These are phyloP conservation scores for Drosophila ochracea DNA, from an alignment of 2,888 invertebrate species.

Conservation along the genomic window DNA sequence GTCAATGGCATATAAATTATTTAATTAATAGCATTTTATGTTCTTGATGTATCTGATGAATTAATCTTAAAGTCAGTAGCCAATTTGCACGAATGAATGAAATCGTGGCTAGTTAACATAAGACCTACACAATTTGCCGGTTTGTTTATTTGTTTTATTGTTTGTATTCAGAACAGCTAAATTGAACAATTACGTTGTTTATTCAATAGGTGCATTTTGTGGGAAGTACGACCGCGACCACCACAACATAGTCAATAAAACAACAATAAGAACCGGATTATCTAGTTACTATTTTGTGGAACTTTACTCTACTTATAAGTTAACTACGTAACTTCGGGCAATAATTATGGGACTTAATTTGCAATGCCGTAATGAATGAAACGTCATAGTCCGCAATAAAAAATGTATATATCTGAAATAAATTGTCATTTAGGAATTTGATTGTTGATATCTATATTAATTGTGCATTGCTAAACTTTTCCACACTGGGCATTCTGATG, in stretches of 20 bases:
- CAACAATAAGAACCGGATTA: conserved; percentile 43
- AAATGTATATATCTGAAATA: conserved; percentile 1
- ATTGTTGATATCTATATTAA: background rate
- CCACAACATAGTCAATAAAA: conserved; percentile 4
- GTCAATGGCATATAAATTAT: conserved; percentile 42
- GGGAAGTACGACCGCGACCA: conserved; percentile 8
- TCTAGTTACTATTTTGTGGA: conserved; percentile 23
- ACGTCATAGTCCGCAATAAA: background rate
- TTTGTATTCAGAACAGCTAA: conserved; percentile 14
- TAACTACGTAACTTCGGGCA: conserved; percentile 3
- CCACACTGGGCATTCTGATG: background rate
- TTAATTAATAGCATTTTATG: conserved; percentile 25
- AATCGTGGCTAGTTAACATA: conserved; percentile 42
- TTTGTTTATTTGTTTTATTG: conserved; percentile 17
- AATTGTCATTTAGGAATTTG: conserved; percentile 15
- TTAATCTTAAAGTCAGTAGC: conserved; percentile 25
- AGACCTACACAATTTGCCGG: conserved; percentile 39
- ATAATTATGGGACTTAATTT: background rate
- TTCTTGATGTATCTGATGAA: conserved; percentile 32
- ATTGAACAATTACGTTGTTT: conserved; percentile 41
- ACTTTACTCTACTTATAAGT: conserved; percentile 15
- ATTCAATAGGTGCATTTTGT: conserved; percentile 22
- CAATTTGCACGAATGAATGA: conserved; percentile 55
- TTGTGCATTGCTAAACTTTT: conserved; percentile 3
- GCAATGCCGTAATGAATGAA: conserved; percentile 10